Evolutionary conservation across 2,113 vertebrate species (phyloP).

Genomic region (Mus spicilegus): DNA sequence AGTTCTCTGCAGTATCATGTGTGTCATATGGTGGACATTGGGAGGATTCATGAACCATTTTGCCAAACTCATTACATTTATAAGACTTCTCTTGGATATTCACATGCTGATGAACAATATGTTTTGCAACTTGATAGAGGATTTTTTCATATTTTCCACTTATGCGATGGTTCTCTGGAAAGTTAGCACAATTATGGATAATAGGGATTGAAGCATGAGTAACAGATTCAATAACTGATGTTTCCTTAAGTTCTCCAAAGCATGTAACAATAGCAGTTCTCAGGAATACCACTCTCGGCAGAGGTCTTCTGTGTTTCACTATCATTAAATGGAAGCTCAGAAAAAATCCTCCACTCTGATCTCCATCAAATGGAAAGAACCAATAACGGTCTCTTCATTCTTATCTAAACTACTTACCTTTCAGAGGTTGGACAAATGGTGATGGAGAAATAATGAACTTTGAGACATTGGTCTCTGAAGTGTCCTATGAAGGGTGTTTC

Average conservation of each 20-base stretch:
- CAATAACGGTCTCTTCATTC: background rate
- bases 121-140: background rate
- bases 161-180: background rate
- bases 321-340: background rate
- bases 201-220: background rate
- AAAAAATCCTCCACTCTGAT: background rate
- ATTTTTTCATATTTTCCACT: background rate
- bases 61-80: background rate
- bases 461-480: background rate
- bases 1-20: background rate
- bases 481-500: background rate
- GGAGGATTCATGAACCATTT: background rate
- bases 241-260: background rate
- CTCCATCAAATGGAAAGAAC: accelerated
- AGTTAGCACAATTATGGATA: background rate
- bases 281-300: background rate
- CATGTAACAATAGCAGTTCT: background rate
- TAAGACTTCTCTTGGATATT: background rate
- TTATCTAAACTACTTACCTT: background rate
- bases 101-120: background rate
- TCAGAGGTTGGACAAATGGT: background rate
- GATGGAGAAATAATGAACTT: background rate
- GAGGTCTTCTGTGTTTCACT: background rate
- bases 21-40: background rate
- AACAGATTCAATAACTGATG: background rate